Conservation (phyloP, 2,797 vertebrate species). For the Oceanodroma leucorhoa region DNA sequence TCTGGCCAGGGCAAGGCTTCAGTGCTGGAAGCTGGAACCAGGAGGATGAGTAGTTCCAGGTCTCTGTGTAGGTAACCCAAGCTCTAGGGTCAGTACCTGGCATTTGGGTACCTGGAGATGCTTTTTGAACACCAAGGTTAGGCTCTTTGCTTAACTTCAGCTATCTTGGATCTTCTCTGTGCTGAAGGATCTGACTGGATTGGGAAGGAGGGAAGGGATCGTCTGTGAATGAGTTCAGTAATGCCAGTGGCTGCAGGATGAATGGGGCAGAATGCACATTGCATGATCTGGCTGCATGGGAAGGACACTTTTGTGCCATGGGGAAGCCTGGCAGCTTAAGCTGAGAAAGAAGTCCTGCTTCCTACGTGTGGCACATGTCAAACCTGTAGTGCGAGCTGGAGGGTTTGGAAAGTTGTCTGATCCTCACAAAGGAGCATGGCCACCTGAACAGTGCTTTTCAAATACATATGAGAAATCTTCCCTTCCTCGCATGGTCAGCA, state of each 20-base stretch:
- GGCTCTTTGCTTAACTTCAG: not conserved
- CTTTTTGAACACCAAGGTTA: not conserved
- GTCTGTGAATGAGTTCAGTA: not conserved
- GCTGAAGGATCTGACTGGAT: not conserved
- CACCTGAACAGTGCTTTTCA: not conserved
- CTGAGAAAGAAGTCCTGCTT: not conserved
- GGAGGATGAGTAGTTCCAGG: not conserved
- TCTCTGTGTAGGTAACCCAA: not conserved
- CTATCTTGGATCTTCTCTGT: not conserved
- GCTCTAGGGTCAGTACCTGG: not conserved
- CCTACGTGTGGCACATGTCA: fast-evolving
- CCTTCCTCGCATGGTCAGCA: not conserved
- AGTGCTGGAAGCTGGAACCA: not conserved
- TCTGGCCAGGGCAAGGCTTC: not conserved
- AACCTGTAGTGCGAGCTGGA: not conserved
- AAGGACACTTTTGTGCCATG: not conserved
- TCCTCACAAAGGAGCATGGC: not conserved
- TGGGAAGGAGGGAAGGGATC: not conserved
- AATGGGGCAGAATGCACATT: fast-evolving
- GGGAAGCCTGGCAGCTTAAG: not conserved
- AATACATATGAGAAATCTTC: not conserved
- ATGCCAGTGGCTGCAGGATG: not conserved
- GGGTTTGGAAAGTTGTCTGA: not conserved
- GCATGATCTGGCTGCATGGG: not conserved
- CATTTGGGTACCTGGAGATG: not conserved